These are phyloP conservation scores for Spilosoma lubricipeda DNA, from an alignment of 2,888 invertebrate genomes.

Conservation along the genomic window DNA sequence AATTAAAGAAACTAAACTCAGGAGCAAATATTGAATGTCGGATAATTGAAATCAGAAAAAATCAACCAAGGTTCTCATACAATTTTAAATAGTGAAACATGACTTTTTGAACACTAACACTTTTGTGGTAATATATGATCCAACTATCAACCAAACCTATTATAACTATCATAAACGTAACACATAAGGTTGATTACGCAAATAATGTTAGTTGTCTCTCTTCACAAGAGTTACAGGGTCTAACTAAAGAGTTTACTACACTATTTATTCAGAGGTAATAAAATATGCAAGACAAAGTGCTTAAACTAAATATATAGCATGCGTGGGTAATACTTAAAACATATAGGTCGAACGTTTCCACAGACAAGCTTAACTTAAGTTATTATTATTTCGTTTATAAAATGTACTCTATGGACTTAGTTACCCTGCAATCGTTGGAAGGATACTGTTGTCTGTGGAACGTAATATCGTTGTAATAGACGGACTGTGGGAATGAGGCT, in stretches of 20 bases:
- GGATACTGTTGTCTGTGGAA: constrained; percentile 62
- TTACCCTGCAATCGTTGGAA: constrained; percentile 70
- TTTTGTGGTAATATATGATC: neutral
- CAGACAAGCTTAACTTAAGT: constrained; percentile 60
- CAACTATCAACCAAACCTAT: neutral
- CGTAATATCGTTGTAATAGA: constrained; percentile 44
- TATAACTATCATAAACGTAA: no score
- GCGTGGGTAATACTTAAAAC: constrained; percentile 25
- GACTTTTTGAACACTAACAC: neutral
- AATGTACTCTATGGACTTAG: constrained; percentile 66
- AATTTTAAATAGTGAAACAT: no score
- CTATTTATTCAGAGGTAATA: neutral
- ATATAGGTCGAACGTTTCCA: constrained; percentile 51
- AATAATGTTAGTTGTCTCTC: no score
- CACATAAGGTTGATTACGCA: no score
- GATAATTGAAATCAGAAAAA: neutral
- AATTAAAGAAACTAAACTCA: neutral
- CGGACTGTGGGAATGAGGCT: constrained; percentile 24
- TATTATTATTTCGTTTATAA: constrained; percentile 56
- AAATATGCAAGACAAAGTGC: neutral
- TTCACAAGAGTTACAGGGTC: neutral
- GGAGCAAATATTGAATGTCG: neutral
- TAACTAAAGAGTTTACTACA: constrained; percentile 1
- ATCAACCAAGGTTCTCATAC: no score
- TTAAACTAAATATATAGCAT: constrained; percentile 18